Conservation (phyloP, 37 sponge, comb jelly and placozoan genomes). For the Chondrosia reniformis region DNA sequence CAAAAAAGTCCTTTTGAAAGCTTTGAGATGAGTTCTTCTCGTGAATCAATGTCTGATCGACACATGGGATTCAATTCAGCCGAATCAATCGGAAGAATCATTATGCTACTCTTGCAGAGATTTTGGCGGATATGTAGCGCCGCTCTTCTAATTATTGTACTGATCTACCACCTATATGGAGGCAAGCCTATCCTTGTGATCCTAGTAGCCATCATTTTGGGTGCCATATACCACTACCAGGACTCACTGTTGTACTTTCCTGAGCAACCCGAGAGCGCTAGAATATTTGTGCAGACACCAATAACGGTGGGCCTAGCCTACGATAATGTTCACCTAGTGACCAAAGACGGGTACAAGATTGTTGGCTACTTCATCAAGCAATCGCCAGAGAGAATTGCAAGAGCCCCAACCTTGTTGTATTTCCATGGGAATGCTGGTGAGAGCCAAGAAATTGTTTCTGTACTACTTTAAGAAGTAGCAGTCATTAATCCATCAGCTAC, state of each 20-base stretch:
- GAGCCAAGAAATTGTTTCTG: too few relatives aligned
- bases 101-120: slow-evolving; percentile 60
- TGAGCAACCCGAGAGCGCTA: slow-evolving; percentile 90
- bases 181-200: slow-evolving; percentile 81
- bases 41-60: slow-evolving; percentile 73
- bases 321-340: slow-evolving; percentile 75
- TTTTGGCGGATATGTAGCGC: slow-evolving; percentile 92
- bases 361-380: slow-evolving; percentile 90
- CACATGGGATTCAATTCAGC: slow-evolving; percentile 89
- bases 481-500: too few relatives aligned
- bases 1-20: too few relatives aligned
- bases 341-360: slow-evolving; percentile 74
- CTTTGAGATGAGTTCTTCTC: too few relatives aligned
- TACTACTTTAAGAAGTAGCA: too few relatives aligned
- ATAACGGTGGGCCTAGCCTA: slow-evolving; percentile 87
- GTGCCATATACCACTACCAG: slow-evolving; percentile 96
- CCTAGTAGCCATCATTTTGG: slow-evolving; percentile 75
- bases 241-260: slow-evolving; percentile 96
- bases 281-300: slow-evolving; percentile 94
- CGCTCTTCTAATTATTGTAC: slow-evolving; percentile 83
- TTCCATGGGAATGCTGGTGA: slow-evolving; percentile 93
- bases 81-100: slow-evolving; percentile 51
- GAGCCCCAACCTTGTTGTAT: slow-evolving; percentile 81
- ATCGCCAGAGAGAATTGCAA: slow-evolving; percentile 44
- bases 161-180: slow-evolving; percentile 95